Evolutionary conservation across 2,113 vertebrate species (phyloP), one percentile per base, ranked within the genome.

Genomic region (Numida meleagris): DNA sequence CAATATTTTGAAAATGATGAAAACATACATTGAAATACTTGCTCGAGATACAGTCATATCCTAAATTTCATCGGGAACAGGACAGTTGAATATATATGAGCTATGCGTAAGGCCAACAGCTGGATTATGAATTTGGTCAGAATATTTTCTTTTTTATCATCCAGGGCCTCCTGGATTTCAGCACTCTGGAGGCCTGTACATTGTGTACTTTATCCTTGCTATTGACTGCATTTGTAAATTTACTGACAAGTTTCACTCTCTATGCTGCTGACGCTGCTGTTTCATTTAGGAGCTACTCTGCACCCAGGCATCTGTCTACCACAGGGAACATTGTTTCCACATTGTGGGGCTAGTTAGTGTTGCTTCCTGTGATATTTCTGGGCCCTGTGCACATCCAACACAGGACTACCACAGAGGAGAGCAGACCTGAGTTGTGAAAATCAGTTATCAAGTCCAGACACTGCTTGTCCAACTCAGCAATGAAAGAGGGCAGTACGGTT

Each of bases 341-440:
- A 2, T n/a, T 40, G 12, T 45, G 36, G 45, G 33, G 17, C 34
- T 74, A 9, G 10, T 38, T 74, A 9, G 10, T 38, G 12, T 6
- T 85, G 46, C 23, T 20, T 18, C 48, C 43, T 6, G 8, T 9
- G 18, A 9, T 40, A 5, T 25, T 50, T 59, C 58, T 57, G 46
- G 18, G 42, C 38, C 42, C 46, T 43, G 11, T 5, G 38, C 9
- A 23, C 17, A 14, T 9, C 17, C 0, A 10, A n/a, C 25, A 58
- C 21, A 63, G 58, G 67, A 6, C 18, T 34, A 38, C 38, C 20
- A 43, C 3, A 25, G 43, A 7, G 27, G 5, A 23, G 27, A 45
- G 25, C 0, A 1, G 23, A 55, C 3, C 25, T 13, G 29, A 31
- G 2, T 8, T 62, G 5, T 45, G 50, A 48, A 6, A 3, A 7